phyloP scores from a whole-genome alignment of 2,888 invertebrate genomes.

The Entomobrya proxima region DNA sequence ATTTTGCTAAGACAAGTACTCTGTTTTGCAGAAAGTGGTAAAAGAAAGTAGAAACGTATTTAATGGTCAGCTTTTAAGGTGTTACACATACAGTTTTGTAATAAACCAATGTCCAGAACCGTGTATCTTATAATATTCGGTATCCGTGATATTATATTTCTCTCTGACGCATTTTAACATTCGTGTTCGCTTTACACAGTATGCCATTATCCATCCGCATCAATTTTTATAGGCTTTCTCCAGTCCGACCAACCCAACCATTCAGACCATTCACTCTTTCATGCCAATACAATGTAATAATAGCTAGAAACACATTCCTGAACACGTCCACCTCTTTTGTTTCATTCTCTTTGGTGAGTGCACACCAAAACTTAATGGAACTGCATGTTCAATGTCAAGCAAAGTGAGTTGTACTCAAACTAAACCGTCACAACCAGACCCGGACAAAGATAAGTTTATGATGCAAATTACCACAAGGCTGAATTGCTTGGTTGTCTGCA shows the following conservation, averaged over 20 bases:
- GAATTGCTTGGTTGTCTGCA: background rate
- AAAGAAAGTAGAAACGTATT: too few species aligned
- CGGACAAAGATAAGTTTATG: background rate
- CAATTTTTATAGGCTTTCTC: slow-evolving; percentile 9
- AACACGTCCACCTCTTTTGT: background rate
- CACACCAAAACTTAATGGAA: slow-evolving; percentile 4
- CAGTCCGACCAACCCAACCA: background rate
- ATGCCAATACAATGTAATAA: background rate
- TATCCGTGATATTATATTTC: too few species aligned
- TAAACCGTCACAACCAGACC: slow-evolving; percentile 14
- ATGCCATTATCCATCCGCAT: background rate
- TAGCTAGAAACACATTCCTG: slow-evolving; percentile 4
- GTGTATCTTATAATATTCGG: too few species aligned
- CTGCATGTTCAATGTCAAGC: slow-evolving; percentile 35
- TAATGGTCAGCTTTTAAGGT: too few species aligned
- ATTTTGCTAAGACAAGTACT: too few species aligned
- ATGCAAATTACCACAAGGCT: background rate
- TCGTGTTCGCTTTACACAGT: background rate
- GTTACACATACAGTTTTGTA: too few species aligned
- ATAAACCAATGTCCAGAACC: too few species aligned
- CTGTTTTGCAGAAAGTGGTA: too few species aligned
- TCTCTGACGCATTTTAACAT: background rate
- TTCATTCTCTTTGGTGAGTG: background rate
- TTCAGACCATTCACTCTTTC: background rate
- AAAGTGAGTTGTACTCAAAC: slow-evolving; percentile 18